Percentiles rank a stretch among this genome's conserved stretches.
phyloP scores from a whole-genome alignment of 2,888 invertebrate genomes.

The Linhomoeus sp. region DNA sequence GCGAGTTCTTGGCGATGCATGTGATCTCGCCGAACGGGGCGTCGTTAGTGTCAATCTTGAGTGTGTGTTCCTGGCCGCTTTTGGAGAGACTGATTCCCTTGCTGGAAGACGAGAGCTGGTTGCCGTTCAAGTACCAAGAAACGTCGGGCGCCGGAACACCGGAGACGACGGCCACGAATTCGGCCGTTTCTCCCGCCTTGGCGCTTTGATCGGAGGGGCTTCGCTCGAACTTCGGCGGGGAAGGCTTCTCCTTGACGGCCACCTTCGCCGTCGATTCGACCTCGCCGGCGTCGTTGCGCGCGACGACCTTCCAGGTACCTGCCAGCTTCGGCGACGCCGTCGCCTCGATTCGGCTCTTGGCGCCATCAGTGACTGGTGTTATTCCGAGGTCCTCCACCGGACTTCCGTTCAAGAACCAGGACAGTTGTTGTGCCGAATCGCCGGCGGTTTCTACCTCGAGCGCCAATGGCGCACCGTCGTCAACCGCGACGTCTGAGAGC shows the following conservation, averaged over 20 bases:
- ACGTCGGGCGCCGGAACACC: conserved; percentile 28
- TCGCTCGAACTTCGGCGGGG: too few relatives aligned
- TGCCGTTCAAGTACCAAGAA: conserved; percentile 1
- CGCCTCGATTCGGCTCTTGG: too few relatives aligned
- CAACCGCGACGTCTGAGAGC: neutral
- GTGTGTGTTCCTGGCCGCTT: conserved; percentile 17
- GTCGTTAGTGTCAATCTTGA: conserved; percentile 15
- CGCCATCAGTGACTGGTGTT: too few relatives aligned
- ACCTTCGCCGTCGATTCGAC: too few relatives aligned
- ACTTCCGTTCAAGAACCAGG: neutral
- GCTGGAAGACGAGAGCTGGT: neutral
- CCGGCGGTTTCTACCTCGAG: conserved; percentile 10
- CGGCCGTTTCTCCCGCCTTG: neutral
- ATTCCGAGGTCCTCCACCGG: neutral
- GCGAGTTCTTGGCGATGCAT: conserved; percentile 18
- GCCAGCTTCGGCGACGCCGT: too few relatives aligned
- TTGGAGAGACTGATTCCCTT: neutral
- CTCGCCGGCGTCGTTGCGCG: too few relatives aligned
- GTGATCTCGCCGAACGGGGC: conserved; percentile 2
- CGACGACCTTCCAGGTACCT: too few relatives aligned
- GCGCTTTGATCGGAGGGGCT: too few relatives aligned
- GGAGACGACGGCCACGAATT: conserved; percentile 14
- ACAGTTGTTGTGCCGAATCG: neutral
- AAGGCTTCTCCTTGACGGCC: too few relatives aligned
- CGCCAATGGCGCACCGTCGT: neutral